Evolutionary conservation across 2,113 vertebrate species (phyloP).

Genomic region (Myiozetetes cayanensis): DNA sequence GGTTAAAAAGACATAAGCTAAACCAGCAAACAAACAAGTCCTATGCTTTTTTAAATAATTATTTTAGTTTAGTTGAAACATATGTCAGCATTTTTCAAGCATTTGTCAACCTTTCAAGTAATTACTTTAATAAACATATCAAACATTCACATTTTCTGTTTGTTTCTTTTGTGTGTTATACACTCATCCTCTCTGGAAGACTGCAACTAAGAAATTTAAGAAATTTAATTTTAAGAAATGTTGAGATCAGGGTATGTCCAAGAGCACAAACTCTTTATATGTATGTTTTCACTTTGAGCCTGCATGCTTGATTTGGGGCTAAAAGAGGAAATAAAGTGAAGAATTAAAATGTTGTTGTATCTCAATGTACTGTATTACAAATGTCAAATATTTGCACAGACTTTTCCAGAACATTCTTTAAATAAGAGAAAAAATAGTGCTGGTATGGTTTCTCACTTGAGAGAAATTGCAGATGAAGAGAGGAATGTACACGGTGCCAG

Average conservation of each 20-base stretch:
- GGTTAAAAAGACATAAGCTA: not conserved
- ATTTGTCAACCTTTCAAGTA: not conserved
- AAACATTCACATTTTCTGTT: not conserved
- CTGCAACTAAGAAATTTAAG: not conserved
- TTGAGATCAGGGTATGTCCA: not conserved
- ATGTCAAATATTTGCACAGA: not conserved
- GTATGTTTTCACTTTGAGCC: not conserved
- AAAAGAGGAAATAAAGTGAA: not conserved
- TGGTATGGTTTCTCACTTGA: not conserved
- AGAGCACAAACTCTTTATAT: not conserved
- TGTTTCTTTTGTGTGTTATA: not conserved
- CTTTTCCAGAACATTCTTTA: not conserved
- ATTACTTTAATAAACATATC: not conserved
- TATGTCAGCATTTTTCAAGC: not conserved
- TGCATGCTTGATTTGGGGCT: not conserved
- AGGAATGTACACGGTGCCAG: not conserved
- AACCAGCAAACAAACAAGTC: not conserved
- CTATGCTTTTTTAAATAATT: not conserved
- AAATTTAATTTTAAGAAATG: not conserved
- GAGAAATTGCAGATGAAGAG: not conserved
- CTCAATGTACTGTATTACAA: not conserved
- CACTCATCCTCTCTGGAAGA: not conserved
- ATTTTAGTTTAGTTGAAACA: not conserved
- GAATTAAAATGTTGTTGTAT: not conserved
- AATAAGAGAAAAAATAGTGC: not conserved